A percentile compares a stretch with the other conserved stretches of the same genome.
These are phyloP conservation scores for Papilio dardanus DNA, from an alignment of 1,140 invertebrate genomes.

Conservation along the genomic window DNA sequence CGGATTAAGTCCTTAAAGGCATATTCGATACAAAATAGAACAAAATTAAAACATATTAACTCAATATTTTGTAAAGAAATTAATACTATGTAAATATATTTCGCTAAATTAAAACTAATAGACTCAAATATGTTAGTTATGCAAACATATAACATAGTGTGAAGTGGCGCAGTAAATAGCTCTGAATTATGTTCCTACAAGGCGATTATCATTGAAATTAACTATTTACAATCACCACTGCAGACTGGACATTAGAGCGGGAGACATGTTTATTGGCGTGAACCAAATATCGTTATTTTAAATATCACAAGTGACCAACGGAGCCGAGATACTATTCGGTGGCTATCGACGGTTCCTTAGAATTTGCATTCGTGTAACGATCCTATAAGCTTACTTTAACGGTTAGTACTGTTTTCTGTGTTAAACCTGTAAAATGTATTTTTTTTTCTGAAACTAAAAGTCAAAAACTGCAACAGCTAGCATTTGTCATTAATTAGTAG, in stretches of 20 bases:
- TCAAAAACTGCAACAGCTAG: not conserved
- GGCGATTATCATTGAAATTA: conserved; percentile 56
- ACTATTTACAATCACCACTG: conserved; percentile 47
- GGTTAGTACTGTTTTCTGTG: too few relatives aligned
- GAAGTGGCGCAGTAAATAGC: conserved; percentile 42
- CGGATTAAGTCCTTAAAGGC: too few relatives aligned
- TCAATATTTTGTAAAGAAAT: too few relatives aligned
- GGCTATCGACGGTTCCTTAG: not conserved
- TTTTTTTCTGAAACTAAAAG: not conserved
- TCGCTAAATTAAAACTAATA: not conserved
- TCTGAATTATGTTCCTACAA: conserved; percentile 50
- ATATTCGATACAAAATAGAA: too few relatives aligned
- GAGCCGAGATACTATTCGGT: conserved; percentile 26
- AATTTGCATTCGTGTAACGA: too few relatives aligned
- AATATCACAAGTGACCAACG: conserved; percentile 41
- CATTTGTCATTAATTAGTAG: not conserved
- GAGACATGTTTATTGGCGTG: conserved; percentile 65
- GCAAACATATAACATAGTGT: not conserved
- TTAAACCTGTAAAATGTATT: not conserved
- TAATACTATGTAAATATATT: too few relatives aligned
- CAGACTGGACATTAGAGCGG: conserved; percentile 46
- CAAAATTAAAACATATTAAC: too few relatives aligned
- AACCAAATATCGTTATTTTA: conserved; percentile 56
- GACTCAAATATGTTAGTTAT: not conserved
- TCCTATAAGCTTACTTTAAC: too few relatives aligned